A percentile compares a stretch with the other conserved stretches of the same genome.
Evolutionary conservation across 1,140 invertebrate genomes (phyloP).

Genomic region (Sycophila sp.): DNA sequence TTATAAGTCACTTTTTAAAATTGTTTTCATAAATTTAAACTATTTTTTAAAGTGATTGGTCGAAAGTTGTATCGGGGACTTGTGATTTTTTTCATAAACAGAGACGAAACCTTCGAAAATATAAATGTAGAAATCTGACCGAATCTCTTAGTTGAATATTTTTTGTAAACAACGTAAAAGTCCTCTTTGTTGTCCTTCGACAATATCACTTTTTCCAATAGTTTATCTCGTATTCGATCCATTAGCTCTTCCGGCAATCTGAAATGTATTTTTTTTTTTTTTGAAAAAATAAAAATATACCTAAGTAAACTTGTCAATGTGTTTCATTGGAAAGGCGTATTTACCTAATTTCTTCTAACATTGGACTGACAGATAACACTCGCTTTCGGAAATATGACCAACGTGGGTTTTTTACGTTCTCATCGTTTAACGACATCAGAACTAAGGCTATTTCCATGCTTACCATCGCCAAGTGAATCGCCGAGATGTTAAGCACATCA

Average conservation of each 20-base stretch:
- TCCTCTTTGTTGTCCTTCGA: background rate
- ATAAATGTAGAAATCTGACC: slow-evolving; percentile 38
- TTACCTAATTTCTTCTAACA: background rate
- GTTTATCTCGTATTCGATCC: background rate
- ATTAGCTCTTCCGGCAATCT: slow-evolving; percentile 34
- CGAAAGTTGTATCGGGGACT: background rate
- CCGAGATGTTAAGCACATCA: slow-evolving; percentile 20
- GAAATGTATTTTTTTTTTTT: slow-evolving; percentile 7
- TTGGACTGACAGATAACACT: slow-evolving; percentile 7
- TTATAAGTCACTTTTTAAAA: no score
- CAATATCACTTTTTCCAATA: slow-evolving; percentile 27
- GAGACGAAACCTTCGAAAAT: background rate
- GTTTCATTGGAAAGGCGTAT: background rate
- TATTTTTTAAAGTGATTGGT: no score
- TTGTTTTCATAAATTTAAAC: no score
- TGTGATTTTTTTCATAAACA: background rate
- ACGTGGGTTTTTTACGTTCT: background rate
- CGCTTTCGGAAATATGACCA: slow-evolving; percentile 40
- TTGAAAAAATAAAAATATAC: slow-evolving; percentile 3
- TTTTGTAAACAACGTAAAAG: slow-evolving; percentile 42
- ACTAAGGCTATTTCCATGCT: slow-evolving; percentile 38
- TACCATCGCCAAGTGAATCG: slow-evolving; percentile 25
- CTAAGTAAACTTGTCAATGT: background rate
- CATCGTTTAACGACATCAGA: slow-evolving; percentile 8
- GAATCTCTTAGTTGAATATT: slow-evolving; percentile 42